Evolutionary conservation across 2,113 vertebrate genomes (phyloP), one percentile per base, ranked within the genome.

Genomic region (Cromileptes altivelis): DNA sequence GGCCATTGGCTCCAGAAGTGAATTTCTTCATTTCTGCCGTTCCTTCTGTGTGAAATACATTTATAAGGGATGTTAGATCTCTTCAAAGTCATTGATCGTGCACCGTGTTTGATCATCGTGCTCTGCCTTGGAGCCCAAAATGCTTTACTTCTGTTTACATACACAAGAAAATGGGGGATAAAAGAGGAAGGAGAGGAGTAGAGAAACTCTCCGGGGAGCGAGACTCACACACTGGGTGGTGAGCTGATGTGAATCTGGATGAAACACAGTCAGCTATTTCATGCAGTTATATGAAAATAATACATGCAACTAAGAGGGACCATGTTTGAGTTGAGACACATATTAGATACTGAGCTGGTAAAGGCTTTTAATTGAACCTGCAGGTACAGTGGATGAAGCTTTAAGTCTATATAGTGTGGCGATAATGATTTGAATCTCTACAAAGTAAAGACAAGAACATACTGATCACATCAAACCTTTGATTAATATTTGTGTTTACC

Each of bases 81-180:
- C 70, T 78, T 82, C 84, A 81, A 87, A 90, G 85, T 79, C 80
- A 89, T 84, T 87, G 89, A 91, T 89, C 60, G 33, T 8, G 58
- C 57, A 9, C 5, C 15, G 53, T 74, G 84, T 92, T 93, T 91
- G 91, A 90, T 91, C 89, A 81, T 70, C 45, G 23, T 58, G 45
- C 82, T 80, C 64, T 86, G 81, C 81, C 83, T 88, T 4, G 58
- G 57, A 91, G 84, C 69, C 75, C 65, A 78, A 89, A 91, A 87
- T 56, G 85, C 76, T 82, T 89, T 81, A 83, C 83, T 89, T 82
- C 79, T 92, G 91, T 92, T 92, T 92, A 83, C 86, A 86, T 80
- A 70, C 86, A 82, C 80, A 85, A 77, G 77, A 79, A 92, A 91
- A 88, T 58, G 18, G 70, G 68, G 71, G 75, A 89, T 90, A 85